Percentiles rank a stretch among this genome's conserved stretches.
Evolutionary conservation across 2,888 invertebrate species (phyloP).

Genomic region (Isoperla grammatica): DNA sequence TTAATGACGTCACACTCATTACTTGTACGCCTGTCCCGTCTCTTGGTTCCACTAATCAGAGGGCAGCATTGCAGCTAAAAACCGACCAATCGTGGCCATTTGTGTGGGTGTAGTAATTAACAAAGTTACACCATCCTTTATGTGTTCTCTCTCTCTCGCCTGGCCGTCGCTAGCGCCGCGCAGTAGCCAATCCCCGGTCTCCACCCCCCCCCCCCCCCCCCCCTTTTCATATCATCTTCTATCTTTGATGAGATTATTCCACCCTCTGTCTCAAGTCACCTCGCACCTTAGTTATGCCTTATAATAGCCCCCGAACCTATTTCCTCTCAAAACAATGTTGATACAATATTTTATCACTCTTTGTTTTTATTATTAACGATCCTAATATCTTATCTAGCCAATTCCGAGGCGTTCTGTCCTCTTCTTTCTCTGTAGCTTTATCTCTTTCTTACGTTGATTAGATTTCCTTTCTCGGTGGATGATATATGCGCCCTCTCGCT

Average conservation of each 20-base stretch:
- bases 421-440: background rate
- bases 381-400: slow-evolving; percentile 4
- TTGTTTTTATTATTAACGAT: slow-evolving; percentile 13
- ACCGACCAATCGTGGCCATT: slow-evolving; percentile 1
- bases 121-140: background rate
- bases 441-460: slow-evolving; percentile 7
- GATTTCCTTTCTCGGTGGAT: slow-evolving; percentile 6
- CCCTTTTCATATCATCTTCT: slow-evolving; percentile 20
- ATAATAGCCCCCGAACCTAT: too few species aligned
- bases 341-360: slow-evolving; percentile 12
- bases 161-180: background rate
- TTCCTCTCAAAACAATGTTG: slow-evolving; percentile 5
- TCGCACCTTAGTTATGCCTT: background rate
- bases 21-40: background rate
- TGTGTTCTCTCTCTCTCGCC: background rate
- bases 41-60: background rate
- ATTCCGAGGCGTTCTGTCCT: background rate
- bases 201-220: slow-evolving; percentile 13
- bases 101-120: slow-evolving; percentile 8
- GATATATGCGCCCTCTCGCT: slow-evolving; percentile 1
- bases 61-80: background rate
- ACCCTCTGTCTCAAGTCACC: background rate
- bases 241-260: slow-evolving; percentile 23
- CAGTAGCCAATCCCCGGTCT: slow-evolving; percentile 14
- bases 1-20: slow-evolving; percentile 10